These are phyloP conservation scores for Melanchra persicariae DNA, from an alignment of 2,888 invertebrate genomes.

Conservation along the genomic window DNA sequence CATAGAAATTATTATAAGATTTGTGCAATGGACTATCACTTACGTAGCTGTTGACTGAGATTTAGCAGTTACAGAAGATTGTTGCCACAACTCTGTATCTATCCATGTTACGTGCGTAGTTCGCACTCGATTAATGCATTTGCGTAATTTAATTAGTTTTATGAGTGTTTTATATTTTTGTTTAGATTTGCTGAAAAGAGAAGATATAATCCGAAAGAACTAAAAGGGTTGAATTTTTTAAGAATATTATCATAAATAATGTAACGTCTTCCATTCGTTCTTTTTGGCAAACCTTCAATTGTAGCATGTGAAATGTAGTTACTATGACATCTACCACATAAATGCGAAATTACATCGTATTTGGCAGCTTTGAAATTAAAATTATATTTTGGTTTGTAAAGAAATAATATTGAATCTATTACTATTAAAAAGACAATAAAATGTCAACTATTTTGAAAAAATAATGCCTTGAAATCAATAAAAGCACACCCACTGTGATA, in stretches of 20 bases:
- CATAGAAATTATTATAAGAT: slow-evolving; percentile 84
- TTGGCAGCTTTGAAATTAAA: slow-evolving; percentile 71
- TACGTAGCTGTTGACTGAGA: slow-evolving; percentile 75
- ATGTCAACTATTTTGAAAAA: slow-evolving; percentile 75
- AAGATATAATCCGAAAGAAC: slow-evolving; percentile 73
- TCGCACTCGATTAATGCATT: slow-evolving; percentile 86
- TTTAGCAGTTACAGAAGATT: slow-evolving; percentile 75
- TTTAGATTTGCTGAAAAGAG: slow-evolving; percentile 82
- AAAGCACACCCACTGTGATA: slow-evolving; percentile 88
- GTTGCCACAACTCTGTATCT: slow-evolving; percentile 83
- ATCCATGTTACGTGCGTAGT: slow-evolving; percentile 72
- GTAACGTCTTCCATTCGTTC: slow-evolving; percentile 87
- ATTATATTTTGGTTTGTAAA: slow-evolving; percentile 58
- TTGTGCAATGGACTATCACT: slow-evolving; percentile 85
- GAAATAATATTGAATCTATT: slow-evolving; percentile 57
- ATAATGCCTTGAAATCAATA: slow-evolving; percentile 84
- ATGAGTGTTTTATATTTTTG: slow-evolving; percentile 79
- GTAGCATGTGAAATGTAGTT: slow-evolving; percentile 83
- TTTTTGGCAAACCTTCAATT: slow-evolving; percentile 87
- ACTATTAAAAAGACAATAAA: slow-evolving; percentile 82
- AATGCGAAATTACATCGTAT: slow-evolving; percentile 53
- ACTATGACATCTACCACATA: slow-evolving; percentile 80
- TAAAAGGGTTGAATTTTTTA: slow-evolving; percentile 72
- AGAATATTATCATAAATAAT: slow-evolving; percentile 72
- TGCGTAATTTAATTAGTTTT: slow-evolving; percentile 88